These are phyloP conservation scores for Pleuronectes platessa DNA, from an alignment of 2,113 vertebrate species.

Conservation along the genomic window DNA sequence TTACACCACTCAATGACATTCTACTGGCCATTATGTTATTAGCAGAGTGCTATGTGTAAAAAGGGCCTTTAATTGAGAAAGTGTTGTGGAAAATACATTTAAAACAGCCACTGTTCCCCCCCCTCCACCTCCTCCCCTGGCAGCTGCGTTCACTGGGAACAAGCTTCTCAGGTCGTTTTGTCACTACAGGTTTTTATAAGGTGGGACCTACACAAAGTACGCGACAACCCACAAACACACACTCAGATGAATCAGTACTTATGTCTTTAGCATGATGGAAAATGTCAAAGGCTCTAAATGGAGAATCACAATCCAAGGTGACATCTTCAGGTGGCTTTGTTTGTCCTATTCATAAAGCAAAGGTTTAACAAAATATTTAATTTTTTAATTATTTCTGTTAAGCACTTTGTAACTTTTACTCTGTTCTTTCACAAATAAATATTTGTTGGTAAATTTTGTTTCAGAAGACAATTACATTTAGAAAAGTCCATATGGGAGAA, in stretches of 20 bases:
- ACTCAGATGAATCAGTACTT: neutral
- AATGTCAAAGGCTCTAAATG: no score
- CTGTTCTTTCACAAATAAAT: no score
- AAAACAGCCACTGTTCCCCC: constrained; percentile 69
- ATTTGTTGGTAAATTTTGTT: neutral
- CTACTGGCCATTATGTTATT: constrained; percentile 86
- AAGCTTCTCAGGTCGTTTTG: constrained; percentile 71
- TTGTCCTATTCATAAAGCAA: no score
- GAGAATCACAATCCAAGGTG: no score
- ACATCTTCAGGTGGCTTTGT: no score
- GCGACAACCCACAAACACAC: constrained; percentile 14
- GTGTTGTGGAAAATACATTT: constrained; percentile 81
- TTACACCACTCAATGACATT: constrained; percentile 87
- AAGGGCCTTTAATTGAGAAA: constrained; percentile 82
- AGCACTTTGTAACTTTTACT: no score
- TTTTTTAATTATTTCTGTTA: no score
- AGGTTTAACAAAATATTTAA: no score
- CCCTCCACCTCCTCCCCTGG: constrained; percentile 34
- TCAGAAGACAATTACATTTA: neutral
- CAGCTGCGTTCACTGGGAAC: constrained; percentile 65
- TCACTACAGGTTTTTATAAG: constrained; percentile 50
- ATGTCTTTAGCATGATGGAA: no score
- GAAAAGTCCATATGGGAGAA: no score
- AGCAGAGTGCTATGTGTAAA: constrained; percentile 79
- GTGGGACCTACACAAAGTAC: constrained; percentile 28